Base-by-base conservation (phyloP, 2,113 vertebrate species). In the Gavialis gangeticus region DNA sequence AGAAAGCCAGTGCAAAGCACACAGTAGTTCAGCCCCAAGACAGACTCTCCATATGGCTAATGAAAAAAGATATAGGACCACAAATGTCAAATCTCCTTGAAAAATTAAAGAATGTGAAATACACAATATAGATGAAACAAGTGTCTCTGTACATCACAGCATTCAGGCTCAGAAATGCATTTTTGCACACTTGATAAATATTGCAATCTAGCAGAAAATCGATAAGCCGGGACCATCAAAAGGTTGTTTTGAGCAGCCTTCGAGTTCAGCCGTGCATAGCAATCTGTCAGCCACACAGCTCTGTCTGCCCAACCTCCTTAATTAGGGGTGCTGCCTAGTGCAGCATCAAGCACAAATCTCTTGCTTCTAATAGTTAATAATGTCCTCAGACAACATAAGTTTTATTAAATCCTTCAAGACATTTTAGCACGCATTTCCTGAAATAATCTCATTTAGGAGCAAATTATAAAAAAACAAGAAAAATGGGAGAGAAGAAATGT, bases 241-340 rank as follows among this genome's bases (percentile, higher is more conserved):
- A 93, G 92, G 16, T 17, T 92, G 84, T 79, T 94, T 57, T 54
- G 89, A 86, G 90, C 17, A 57, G 85, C 56, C 93, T 85, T 46
- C 75, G 16, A 28, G 90, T 76, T 86, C 93, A 93, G 93, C 90
- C 93, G 69, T 92, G 97, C 98, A 95, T 4, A 98, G 98, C 97
- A 97, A 94, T 92, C 97, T 94, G 96, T 97, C 97, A 97, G 97
- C 98, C 98, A 91, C 27, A 54, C 91, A 96, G 91, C 95, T 93
- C 95, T 87, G 95, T 84, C 96, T 92, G 97, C 92, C 97, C 98
- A 90, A 96, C 98, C 98, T 96, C 97, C 93, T 98, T 98, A 97
- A 98, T 98, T 98, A 99, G 98, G 97, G 85, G 85, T 82, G 91
- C 93, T 85, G 92, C 85, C 15, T 0, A 57, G 82, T 19, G 60